These are phyloP conservation scores for Ernsta delagoae DNA, from an alignment of 2,888 invertebrate species.

Conservation along the genomic window DNA sequence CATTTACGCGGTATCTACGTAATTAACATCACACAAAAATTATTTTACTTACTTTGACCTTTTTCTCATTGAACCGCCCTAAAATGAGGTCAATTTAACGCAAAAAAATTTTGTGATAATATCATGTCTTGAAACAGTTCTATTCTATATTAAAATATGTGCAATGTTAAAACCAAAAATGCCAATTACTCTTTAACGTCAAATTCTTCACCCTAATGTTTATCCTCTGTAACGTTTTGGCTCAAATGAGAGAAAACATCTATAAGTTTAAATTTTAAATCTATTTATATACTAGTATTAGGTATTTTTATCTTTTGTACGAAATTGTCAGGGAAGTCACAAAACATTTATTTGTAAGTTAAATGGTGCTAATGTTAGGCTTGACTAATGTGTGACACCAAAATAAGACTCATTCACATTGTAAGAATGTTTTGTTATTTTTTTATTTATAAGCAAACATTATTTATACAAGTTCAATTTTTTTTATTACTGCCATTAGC, in stretches of 20 bases:
- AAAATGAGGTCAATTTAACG: slow-evolving; percentile 66
- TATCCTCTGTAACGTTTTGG: slow-evolving; percentile 72
- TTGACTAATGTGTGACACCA: slow-evolving; percentile 84
- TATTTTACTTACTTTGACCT: slow-evolving; percentile 73
- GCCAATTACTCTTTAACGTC: slow-evolving; percentile 77
- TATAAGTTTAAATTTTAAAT: slow-evolving; percentile 74
- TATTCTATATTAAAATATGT: slow-evolving; percentile 75
- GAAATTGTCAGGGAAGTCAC: slow-evolving; percentile 83
- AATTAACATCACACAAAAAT: slow-evolving; percentile 61
- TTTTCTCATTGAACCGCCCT: slow-evolving; percentile 61
- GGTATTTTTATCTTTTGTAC: slow-evolving; percentile 84
- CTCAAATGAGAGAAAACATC: slow-evolving; percentile 81
- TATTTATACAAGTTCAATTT: slow-evolving; percentile 77
- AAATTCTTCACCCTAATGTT: slow-evolving; percentile 69
- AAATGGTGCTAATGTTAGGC: slow-evolving; percentile 83
- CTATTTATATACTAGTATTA: slow-evolving; percentile 83
- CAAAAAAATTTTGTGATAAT: slow-evolving; percentile 69
- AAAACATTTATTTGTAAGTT: slow-evolving; percentile 82
- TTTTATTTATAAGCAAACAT: slow-evolving; percentile 80
- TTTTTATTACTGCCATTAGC: slow-evolving; percentile 82
- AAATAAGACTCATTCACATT: slow-evolving; percentile 79
- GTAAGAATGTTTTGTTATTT: slow-evolving; percentile 82
- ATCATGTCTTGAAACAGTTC: slow-evolving; percentile 69
- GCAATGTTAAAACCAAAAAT: slow-evolving; percentile 84
- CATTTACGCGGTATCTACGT: slow-evolving; percentile 51